Percentiles rank a stretch among this genome's conserved stretches.
phyloP scores from a whole-genome alignment of 1,140 invertebrate species.

The Magallana angulata region DNA sequence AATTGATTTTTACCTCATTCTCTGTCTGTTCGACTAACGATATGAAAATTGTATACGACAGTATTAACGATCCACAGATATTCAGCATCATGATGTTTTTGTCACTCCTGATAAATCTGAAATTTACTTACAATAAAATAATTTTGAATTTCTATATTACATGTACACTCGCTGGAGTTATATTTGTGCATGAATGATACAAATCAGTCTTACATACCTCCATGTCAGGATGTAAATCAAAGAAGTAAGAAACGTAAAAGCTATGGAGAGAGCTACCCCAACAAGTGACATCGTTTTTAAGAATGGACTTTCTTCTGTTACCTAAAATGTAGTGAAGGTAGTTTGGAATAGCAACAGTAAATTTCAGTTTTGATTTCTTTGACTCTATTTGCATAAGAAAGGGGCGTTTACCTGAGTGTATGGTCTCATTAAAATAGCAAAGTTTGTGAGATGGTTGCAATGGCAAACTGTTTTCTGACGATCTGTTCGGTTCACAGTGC shows the following conservation, averaged over 20 bases:
- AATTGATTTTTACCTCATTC: neutral
- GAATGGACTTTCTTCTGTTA: neutral
- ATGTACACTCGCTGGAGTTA: neutral
- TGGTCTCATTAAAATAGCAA: constrained; percentile 66
- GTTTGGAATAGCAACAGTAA: neutral
- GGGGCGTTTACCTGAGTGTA: constrained; percentile 15
- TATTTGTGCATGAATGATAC: neutral
- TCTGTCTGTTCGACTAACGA: constrained; percentile 19
- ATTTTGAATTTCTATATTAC: no score
- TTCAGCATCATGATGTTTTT: constrained; percentile 13
- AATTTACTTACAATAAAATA: neutral
- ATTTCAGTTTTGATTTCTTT: neutral
- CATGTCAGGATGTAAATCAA: neutral
- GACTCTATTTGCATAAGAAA: neutral
- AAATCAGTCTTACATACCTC: neutral
- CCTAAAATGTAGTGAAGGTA: neutral
- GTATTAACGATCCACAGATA: constrained; percentile 27
- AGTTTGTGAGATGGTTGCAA: constrained; percentile 68
- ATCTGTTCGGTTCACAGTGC: neutral
- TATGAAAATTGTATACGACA: constrained; percentile 23
- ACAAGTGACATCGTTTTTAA: neutral
- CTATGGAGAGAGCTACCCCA: neutral
- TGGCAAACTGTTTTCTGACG: constrained; percentile 32
- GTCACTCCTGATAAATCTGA: constrained; percentile 38
- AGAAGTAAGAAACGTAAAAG: neutral